Conservation (phyloP, 64 coral and sea anemone genomes). For the Catalaphyllia jardinei region DNA sequence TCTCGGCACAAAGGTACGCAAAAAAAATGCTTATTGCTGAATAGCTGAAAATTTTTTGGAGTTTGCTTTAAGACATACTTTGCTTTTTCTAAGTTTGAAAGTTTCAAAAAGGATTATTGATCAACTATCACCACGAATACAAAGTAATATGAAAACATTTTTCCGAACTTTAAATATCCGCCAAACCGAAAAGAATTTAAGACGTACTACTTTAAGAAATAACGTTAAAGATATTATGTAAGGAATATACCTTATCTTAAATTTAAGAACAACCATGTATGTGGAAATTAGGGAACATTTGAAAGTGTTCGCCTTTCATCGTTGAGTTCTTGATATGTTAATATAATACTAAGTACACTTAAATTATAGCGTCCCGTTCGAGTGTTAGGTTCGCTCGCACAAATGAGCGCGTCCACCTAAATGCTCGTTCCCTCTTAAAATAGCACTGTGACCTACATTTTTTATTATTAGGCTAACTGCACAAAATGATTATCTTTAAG, state of each 20-base stretch:
- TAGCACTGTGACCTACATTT: neutral
- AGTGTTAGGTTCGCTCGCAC: neutral
- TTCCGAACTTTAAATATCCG: neutral
- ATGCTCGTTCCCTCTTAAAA: neutral
- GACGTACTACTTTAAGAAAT: neutral
- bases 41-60: neutral
- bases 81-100: too few relatives aligned
- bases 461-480: neutral
- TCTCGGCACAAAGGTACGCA: neutral
- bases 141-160: conserved; percentile 12
- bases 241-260: too few relatives aligned
- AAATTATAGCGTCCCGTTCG: neutral
- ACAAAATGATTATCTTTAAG: conserved; percentile 19
- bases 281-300: conserved; percentile 28
- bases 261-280: neutral
- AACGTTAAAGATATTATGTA: conserved; percentile 12
- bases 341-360: conserved; percentile 24
- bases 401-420: conserved; percentile 8
- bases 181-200: neutral
- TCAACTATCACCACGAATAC: neutral
- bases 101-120: conserved; percentile 13
- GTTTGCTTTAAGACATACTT: too few relatives aligned
- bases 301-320: conserved; percentile 21
- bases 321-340: conserved; percentile 25
- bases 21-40: neutral